Conservation (phyloP, 2,888 invertebrate species). For the Mechanitis mazaeus region DNA sequence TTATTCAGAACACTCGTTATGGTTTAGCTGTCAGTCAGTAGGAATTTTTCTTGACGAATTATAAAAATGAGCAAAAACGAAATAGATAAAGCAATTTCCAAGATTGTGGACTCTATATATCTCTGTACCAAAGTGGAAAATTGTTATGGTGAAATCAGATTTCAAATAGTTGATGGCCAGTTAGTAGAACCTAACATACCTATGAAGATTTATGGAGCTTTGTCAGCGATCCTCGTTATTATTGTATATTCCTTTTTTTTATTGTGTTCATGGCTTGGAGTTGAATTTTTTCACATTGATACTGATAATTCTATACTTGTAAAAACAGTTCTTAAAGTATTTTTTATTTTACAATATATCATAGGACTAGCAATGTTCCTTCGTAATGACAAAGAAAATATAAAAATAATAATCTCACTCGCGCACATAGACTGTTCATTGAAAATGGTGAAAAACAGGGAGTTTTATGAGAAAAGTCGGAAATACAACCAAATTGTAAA, state of each 20-base stretch:
- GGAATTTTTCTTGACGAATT: background rate
- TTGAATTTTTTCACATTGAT: conserved; percentile 23
- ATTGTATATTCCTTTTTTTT: conserved; percentile 25
- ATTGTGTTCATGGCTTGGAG: conserved; percentile 18
- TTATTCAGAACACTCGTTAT: background rate
- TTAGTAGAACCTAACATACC: conserved; percentile 33
- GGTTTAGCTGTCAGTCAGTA: background rate
- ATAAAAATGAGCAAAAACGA: conserved; percentile 7
- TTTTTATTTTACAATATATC: conserved; percentile 40
- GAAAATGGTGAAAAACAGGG: conserved; percentile 4
- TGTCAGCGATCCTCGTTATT: conserved; percentile 28
- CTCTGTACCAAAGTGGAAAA: conserved; percentile 35
- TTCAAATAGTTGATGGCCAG: conserved; percentile 33
- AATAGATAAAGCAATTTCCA: conserved; percentile 12
- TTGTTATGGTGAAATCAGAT: conserved; percentile 46
- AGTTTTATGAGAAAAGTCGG: conserved; percentile 9
- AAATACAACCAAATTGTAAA: conserved; percentile 4
- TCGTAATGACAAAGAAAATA: conserved; percentile 35
- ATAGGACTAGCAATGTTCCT: conserved; percentile 37
- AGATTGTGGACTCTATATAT: conserved; percentile 32
- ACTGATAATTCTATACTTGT: conserved; percentile 31
- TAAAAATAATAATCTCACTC: conserved; percentile 19
- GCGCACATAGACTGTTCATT: conserved; percentile 17
- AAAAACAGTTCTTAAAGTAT: conserved; percentile 36
- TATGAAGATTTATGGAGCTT: conserved; percentile 38